Percentiles rank a stretch among this genome's conserved stretches.
Evolutionary conservation across 1,140 invertebrate species (phyloP).

Genomic region (Ephestia elutella): DNA sequence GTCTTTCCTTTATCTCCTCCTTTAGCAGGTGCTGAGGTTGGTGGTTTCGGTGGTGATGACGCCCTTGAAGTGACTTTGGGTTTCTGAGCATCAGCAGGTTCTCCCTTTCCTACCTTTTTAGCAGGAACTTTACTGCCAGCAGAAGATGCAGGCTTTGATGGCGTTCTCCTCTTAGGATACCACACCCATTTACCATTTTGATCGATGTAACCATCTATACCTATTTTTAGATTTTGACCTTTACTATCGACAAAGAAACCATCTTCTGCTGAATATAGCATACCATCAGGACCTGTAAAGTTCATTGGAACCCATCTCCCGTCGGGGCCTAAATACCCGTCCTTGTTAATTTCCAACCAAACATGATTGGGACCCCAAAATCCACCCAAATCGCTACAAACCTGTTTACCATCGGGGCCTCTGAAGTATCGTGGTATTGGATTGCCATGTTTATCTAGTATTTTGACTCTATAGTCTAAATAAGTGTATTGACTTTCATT

Average conservation of each 20-base stretch:
- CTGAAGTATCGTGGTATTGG: constrained; percentile 56
- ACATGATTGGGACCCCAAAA: constrained; percentile 50
- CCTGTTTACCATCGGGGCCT: constrained; percentile 62
- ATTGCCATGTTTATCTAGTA: constrained; percentile 55
- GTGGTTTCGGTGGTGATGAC: background rate
- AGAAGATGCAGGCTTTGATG: constrained; percentile 34
- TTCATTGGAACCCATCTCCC: constrained; percentile 63
- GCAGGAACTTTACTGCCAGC: constrained; percentile 8
- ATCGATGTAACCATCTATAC: constrained; percentile 61
- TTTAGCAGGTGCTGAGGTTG: constrained; percentile 11
- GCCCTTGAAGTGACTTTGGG: constrained; percentile 4
- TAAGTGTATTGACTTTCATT: constrained; percentile 60
- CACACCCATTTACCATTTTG: constrained; percentile 62
- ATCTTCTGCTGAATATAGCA: constrained; percentile 59
- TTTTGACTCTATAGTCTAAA: constrained; percentile 64
- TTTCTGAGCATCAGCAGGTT: constrained; percentile 1
- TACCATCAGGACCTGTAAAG: constrained; percentile 61
- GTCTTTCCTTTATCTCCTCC: constrained; percentile 14
- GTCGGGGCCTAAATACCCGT: constrained; percentile 61
- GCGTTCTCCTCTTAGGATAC: constrained; percentile 37
- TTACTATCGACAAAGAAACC: constrained; percentile 48
- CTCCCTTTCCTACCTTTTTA: constrained; percentile 18
- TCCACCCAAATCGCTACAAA: constrained; percentile 65
- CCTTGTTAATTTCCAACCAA: constrained; percentile 65
- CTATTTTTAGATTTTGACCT: constrained; percentile 46